Conservation (phyloP, 1,140 invertebrate genomes). For the Eurosta solidaginis region DNA sequence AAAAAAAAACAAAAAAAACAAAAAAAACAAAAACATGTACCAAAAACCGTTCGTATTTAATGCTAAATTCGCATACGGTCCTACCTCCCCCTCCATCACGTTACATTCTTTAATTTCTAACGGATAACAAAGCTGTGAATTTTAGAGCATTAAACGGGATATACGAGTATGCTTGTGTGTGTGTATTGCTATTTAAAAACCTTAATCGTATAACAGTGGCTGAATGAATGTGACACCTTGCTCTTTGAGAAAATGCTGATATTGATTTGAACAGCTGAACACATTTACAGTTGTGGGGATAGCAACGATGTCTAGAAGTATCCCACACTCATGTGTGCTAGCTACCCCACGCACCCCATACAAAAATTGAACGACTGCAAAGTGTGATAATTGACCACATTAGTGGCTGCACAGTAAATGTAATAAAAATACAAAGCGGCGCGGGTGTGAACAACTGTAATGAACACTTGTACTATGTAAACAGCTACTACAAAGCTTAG, state of each 20-base stretch:
- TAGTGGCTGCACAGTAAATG: not conserved
- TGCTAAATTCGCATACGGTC: not conserved
- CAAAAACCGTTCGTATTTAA: not conserved
- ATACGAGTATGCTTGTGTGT: not conserved
- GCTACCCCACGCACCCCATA: not conserved
- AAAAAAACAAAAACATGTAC: not conserved
- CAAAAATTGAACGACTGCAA: no score
- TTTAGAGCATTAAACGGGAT: not conserved
- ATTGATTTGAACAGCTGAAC: not conserved
- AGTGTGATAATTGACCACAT: slow-evolving; percentile 8
- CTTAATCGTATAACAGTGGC: not conserved
- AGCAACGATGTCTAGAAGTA: not conserved
- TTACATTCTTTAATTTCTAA: not conserved
- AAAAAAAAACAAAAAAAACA: not conserved
- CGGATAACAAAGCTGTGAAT: not conserved
- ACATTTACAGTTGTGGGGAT: not conserved
- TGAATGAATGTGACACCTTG: not conserved
- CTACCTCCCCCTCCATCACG: not conserved
- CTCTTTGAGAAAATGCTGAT: slow-evolving; percentile 2
- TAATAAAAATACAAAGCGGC: not conserved
- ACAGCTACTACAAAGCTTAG: no score
- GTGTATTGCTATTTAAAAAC: not conserved
- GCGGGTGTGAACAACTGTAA: no score
- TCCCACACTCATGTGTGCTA: not conserved
- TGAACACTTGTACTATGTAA: no score